Conservation (phyloP, 2,113 vertebrate genomes). For the Beaufortia kweichowensis region DNA sequence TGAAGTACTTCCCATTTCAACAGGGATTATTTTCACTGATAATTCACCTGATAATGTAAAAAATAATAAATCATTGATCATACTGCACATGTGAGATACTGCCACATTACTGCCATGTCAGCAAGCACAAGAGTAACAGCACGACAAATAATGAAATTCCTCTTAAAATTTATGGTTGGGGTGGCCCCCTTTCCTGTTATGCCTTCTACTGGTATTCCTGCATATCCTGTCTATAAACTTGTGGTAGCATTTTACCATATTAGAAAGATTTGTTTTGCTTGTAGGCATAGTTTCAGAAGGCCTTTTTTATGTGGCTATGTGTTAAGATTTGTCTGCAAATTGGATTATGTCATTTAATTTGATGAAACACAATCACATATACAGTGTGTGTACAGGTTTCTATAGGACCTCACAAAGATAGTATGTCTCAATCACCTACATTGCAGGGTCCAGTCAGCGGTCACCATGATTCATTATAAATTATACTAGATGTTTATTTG, state of each 20-base stretch:
- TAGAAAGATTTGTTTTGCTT: neutral
- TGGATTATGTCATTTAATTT: no score
- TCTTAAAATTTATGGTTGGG: neutral
- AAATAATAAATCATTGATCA: neutral
- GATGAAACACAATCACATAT: no score
- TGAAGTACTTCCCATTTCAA: neutral
- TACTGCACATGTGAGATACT: neutral
- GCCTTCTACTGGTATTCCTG: neutral
- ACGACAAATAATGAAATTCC: neutral
- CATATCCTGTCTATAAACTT: conserved; percentile 12
- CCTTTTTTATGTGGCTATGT: no score
- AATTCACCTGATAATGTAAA: neutral
- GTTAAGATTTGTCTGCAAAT: no score
- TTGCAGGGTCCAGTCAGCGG: no score
- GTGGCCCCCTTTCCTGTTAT: conserved; percentile 1
- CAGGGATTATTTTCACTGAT: neutral
- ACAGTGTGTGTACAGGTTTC: no score
- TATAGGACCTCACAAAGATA: no score
- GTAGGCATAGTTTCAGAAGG: neutral
- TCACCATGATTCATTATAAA: no score
- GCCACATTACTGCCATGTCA: neutral
- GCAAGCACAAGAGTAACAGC: neutral
- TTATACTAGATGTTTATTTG: no score
- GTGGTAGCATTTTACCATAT: neutral
- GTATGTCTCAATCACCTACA: no score